These are phyloP conservation scores for Globicephala melas DNA, from an alignment of 2,113 vertebrate genomes.

Conservation along the genomic window DNA sequence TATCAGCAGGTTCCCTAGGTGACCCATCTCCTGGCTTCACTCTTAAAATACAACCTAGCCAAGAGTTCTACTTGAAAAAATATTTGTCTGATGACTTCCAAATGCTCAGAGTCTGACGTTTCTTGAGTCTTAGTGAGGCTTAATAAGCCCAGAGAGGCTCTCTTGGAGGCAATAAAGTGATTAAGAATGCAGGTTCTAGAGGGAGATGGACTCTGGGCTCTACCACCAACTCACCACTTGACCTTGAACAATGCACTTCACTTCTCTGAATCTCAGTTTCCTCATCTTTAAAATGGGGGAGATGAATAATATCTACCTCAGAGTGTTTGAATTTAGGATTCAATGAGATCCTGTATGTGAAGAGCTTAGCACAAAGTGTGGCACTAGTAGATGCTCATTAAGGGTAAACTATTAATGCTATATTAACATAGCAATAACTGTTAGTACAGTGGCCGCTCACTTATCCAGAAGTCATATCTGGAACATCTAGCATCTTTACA, in stretches of 20 bases:
- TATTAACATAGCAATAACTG: not conserved
- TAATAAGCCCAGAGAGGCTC: conserved; percentile 7
- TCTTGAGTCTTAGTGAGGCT: not conserved
- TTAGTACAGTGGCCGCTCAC: not conserved
- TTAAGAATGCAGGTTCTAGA: not conserved
- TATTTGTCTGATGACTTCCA: not conserved
- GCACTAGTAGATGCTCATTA: not conserved
- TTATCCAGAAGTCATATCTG: conserved; percentile 28
- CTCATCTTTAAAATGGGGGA: not conserved
- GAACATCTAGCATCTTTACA: not conserved
- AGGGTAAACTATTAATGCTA: not conserved
- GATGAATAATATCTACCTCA: not conserved
- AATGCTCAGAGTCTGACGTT: not conserved
- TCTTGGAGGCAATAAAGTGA: not conserved
- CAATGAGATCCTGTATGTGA: not conserved
- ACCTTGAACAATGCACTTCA: not conserved
- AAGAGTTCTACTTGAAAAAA: not conserved
- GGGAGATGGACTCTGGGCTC: not conserved
- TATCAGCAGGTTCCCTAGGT: not conserved
- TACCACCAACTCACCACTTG: not conserved
- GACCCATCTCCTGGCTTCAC: not conserved
- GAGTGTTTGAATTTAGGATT: not conserved
- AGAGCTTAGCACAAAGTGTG: not conserved
- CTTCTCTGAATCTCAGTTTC: conserved; percentile 30
- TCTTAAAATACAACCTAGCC: conserved; percentile 26